Percentiles rank a stretch among this genome's conserved stretches.
Conservation (phyloP, 2,113 vertebrate genomes). For the Hypocryptadius cinnamomeus region DNA sequence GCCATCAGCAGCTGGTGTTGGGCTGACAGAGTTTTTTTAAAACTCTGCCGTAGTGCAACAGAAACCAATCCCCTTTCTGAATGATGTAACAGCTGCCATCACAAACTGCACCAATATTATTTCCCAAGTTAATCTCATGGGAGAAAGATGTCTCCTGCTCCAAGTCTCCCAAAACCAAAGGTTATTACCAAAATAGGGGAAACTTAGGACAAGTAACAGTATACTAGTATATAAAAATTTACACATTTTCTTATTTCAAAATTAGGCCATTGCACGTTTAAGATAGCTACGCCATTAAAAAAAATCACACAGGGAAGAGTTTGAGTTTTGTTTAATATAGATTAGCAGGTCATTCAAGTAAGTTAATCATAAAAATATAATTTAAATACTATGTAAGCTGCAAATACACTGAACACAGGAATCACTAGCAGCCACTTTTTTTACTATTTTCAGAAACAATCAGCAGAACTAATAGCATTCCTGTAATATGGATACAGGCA, state of each 20-base stretch:
- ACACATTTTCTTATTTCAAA: neutral
- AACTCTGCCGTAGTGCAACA: neutral
- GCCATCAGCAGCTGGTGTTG: neutral
- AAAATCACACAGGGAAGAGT: neutral
- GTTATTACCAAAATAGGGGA: neutral
- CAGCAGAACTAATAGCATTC: neutral
- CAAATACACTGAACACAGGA: neutral
- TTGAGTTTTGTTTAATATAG: neutral
- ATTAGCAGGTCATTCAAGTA: neutral
- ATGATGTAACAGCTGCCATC: neutral
- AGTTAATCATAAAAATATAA: neutral
- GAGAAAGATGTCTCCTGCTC: conserved; percentile 14
- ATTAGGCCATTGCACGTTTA: neutral
- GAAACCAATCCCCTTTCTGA: neutral
- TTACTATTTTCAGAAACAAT: neutral
- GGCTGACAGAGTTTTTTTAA: neutral
- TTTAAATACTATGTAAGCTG: neutral
- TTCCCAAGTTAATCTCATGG: neutral
- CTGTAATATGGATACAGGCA: neutral
- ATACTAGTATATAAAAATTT: neutral
- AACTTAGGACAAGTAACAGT: neutral
- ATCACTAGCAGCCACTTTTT: neutral
- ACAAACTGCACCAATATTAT: neutral
- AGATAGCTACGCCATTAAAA: neutral
- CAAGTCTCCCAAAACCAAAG: neutral